These are phyloP conservation scores for Sinella curviseta DNA, from an alignment of 1,140 invertebrate species.

Conservation along the genomic window DNA sequence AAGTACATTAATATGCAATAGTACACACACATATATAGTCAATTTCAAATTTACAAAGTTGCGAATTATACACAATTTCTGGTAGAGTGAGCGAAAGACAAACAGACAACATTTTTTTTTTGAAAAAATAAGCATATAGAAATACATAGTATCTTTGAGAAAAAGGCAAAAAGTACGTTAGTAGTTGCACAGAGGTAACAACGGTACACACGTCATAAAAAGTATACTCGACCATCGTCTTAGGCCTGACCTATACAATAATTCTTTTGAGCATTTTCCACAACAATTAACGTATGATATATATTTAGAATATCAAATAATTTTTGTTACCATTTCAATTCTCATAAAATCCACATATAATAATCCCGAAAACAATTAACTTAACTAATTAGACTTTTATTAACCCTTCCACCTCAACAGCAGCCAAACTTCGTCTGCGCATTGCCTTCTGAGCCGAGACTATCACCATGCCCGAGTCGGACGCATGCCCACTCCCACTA, in stretches of 20 bases:
- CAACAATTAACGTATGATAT: neutral
- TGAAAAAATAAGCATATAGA: neutral
- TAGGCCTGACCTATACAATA: no score
- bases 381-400: slow-evolving; percentile 6
- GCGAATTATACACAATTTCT: no score
- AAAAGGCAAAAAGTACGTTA: neutral
- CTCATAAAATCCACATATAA: no score
- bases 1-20: no score
- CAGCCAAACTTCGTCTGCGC: neutral
- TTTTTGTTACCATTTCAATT: neutral
- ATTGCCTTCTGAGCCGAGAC: neutral
- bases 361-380: no score
- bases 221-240: no score
- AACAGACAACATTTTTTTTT: no score
- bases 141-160: neutral
- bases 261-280: neutral
- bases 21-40: no score
- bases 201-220: no score
- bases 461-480: neutral
- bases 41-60: no score
- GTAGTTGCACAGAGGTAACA: no score
- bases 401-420: slow-evolving; percentile 20
- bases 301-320: neutral
- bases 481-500: neutral
- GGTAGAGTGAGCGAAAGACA: no score